Base-by-base conservation (phyloP, 2,888 invertebrate genomes). In the Cistogaster globosa region DNA sequence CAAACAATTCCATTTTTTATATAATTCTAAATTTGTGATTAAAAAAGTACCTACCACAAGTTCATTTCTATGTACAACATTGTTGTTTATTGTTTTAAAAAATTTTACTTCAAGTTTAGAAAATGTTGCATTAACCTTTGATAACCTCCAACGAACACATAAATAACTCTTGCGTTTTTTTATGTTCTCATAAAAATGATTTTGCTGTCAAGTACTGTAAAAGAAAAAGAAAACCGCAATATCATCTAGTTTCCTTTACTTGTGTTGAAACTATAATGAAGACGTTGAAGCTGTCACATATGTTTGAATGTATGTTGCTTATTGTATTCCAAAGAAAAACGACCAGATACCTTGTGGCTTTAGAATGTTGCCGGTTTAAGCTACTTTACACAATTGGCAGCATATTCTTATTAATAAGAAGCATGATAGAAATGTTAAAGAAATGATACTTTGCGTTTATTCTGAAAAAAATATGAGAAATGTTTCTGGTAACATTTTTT, bases 91-190 rank as follows among this genome's bases (percentile, higher is more conserved):
- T 58, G 20, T 58, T 51, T 65, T 38, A 48, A 6, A 48, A 45
- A 14, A 63, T 42, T 36, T 60, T 8, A 32, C 45, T 62, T 53
- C 53, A 42, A 55, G 69, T 78, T 60, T 26, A 62, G 42, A 78
- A 38, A 53, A 36, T 69, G 58, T 76, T 82, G 76, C 67, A 20
- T 65, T 82, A 81, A 82, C 82, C 78, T 75, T 71, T 75, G 18
- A n/a, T 7, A 78, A 82, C 77, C 80, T 42, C 57, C 72, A 48
- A 68, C 68, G 77, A 80, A 58, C n/a, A 58, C 20, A 4, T 58
- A 65, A 42, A 57, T 69, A 69, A 75, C 81, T 60, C 58, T 60
- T 68, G 74, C 48, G 45, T 48, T 76, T 65, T 81, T 45, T 69
- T 57, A n/a, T 14, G 45, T 51, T 26, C 42, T 75, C 32, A 48